Evolutionary conservation across 2,113 vertebrate species (phyloP).

Genomic region (Sinosuthora webbiana): DNA sequence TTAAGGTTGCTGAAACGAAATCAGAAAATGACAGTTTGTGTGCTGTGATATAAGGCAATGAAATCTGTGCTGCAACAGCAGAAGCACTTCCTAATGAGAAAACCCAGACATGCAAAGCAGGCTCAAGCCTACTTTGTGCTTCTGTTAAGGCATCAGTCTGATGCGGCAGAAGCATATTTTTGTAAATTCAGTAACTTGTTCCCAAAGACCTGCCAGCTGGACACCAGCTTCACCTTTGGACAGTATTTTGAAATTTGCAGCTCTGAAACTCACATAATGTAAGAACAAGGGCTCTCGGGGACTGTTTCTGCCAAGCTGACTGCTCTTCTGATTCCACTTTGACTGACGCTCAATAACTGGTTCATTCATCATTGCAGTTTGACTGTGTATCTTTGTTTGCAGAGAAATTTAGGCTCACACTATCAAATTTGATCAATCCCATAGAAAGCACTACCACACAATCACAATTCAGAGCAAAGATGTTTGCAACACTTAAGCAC

Average conservation of each 20-base stretch:
- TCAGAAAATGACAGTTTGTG: slow-evolving; percentile 27
- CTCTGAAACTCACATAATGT: neutral
- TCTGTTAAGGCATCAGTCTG: neutral
- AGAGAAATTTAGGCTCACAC: neutral
- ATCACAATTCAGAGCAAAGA: neutral
- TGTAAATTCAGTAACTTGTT: neutral
- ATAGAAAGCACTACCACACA: neutral
- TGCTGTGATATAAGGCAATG: neutral
- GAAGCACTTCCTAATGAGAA: slow-evolving; percentile 19
- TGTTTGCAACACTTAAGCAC: neutral
- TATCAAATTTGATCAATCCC: neutral
- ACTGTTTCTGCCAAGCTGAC: neutral
- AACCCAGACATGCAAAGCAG: neutral
- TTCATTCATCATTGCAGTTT: neutral
- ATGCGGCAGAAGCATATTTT: neutral
- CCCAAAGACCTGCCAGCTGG: neutral
- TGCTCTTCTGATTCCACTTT: neutral
- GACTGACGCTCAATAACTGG: neutral
- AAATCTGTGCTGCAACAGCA: neutral
- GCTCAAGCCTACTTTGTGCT: neutral
- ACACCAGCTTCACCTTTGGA: neutral
- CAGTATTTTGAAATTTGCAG: neutral
- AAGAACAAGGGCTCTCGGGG: neutral
- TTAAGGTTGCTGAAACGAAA: neutral
- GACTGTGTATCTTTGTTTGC: neutral